Conservation (phyloP, 2,113 vertebrate genomes). For the Bungarus multicinctus region DNA sequence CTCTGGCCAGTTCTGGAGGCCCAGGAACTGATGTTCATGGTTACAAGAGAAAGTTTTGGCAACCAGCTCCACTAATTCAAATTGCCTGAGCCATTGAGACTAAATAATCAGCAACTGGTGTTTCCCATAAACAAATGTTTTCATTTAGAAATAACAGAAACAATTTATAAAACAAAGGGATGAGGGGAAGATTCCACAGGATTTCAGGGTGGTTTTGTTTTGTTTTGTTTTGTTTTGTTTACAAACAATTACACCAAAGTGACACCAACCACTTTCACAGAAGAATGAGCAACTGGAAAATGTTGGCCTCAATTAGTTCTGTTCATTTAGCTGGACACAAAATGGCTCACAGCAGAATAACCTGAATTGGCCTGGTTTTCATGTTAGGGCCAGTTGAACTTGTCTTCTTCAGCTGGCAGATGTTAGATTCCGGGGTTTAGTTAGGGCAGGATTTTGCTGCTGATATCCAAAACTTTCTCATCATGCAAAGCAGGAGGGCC, state of each 20-base stretch:
- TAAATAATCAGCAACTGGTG: constrained; percentile 11
- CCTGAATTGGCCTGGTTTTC: neutral
- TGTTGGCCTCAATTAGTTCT: neutral
- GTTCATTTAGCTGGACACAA: neutral
- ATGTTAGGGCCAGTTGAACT: neutral
- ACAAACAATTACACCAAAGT: neutral
- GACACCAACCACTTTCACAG: neutral
- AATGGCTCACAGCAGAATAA: neutral
- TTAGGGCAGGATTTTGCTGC: neutral
- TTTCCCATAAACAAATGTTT: constrained; percentile 11
- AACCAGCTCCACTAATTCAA: neutral
- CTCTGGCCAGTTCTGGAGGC: neutral
- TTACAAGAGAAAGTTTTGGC: neutral
- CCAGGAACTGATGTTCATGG: neutral
- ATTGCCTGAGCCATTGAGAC: constrained; percentile 10
- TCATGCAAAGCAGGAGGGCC: neutral
- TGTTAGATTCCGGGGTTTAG: neutral
- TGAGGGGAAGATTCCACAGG: too few species aligned
- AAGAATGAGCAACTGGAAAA: neutral
- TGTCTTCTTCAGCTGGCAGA: neutral
- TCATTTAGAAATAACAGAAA: neutral
- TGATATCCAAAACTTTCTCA: neutral
- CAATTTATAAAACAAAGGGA: neutral
- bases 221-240: neutral
- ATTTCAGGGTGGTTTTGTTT: neutral